Conservation (phyloP, 2,888 invertebrate species). For the Archips crataeganus region DNA sequence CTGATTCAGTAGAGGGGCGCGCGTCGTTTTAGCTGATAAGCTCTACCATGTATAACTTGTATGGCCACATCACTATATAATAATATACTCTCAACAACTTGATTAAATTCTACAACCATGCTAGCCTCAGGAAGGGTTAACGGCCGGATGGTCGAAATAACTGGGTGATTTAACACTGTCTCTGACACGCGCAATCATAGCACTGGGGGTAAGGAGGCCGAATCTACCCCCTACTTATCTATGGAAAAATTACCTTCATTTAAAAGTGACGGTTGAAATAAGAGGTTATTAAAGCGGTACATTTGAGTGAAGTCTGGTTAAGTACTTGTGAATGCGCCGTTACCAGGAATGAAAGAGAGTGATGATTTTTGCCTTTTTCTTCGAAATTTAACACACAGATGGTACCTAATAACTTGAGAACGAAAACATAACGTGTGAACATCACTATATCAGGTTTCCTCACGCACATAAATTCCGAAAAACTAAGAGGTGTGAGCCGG, state of each 20-base stretch:
- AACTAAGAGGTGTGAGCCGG: too few species aligned
- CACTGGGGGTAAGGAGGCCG: constrained; percentile 8
- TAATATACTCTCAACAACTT: neutral
- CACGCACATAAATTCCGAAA: too few species aligned
- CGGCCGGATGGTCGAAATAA: constrained; percentile 55
- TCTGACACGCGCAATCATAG: constrained; percentile 54
- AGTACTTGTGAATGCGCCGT: neutral
- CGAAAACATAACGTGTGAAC: too few species aligned
- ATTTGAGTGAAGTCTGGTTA: neutral
- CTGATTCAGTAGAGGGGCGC: too few species aligned
- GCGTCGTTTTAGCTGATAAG: too few species aligned
- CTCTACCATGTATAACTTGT: too few species aligned
- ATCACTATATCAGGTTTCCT: too few species aligned
- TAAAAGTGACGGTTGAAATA: constrained; percentile 36
- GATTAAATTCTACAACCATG: constrained; percentile 22
- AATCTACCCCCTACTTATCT: constrained; percentile 37
- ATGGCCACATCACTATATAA: too few species aligned
- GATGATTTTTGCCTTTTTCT: neutral
- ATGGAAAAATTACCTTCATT: constrained; percentile 37
- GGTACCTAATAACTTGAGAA: too few species aligned
- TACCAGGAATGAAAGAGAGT: neutral
- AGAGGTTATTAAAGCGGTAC: constrained; percentile 30
- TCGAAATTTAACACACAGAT: too few species aligned
- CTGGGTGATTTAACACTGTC: constrained; percentile 65
- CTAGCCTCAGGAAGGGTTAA: constrained; percentile 51